Evolutionary conservation across 2,797 vertebrate genomes (phyloP).

Genomic region (Intellagama lesueurii): DNA sequence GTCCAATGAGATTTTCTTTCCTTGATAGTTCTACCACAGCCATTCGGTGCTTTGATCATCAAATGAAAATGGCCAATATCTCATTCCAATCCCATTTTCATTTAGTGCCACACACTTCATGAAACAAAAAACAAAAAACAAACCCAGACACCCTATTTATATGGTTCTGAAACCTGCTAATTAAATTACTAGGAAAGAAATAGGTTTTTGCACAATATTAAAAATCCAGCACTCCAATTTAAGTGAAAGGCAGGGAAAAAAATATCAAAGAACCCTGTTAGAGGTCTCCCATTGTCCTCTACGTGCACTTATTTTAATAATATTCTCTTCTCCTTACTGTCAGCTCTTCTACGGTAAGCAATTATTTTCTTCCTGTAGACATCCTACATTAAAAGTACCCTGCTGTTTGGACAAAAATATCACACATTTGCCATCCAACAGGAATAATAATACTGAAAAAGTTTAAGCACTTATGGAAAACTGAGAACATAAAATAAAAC

Average conservation of each 20-base stretch:
- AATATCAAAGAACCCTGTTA: neutral
- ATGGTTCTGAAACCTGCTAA: conserved; percentile 16
- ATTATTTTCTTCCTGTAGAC: neutral
- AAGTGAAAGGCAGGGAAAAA: neutral
- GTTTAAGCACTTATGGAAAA: neutral
- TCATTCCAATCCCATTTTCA: conserved; percentile 29
- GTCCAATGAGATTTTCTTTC: conserved; percentile 44
- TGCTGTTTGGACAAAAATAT: conserved; percentile 17
- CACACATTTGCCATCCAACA: conserved; percentile 36
- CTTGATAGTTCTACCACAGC: neutral
- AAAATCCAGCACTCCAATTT: conserved; percentile 25
- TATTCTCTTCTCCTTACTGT: conserved; percentile 22
- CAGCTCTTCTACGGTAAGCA: conserved; percentile 46
- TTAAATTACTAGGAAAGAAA: conserved; percentile 30
- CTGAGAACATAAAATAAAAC: neutral
- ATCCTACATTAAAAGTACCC: conserved; percentile 20
- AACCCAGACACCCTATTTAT: neutral
- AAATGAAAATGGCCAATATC: conserved; percentile 11
- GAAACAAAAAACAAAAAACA: conserved; percentile 7
- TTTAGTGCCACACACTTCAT: conserved; percentile 24
- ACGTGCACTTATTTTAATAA: conserved; percentile 44
- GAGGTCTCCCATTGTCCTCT: neutral
- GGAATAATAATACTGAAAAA: neutral
- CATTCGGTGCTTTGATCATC: conserved; percentile 40
- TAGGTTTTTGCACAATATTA: neutral